A percentile compares a stretch with the other conserved stretches of the same genome.
Conservation (phyloP, 1,140 invertebrate species). For the Hirudo medicinalis region DNA sequence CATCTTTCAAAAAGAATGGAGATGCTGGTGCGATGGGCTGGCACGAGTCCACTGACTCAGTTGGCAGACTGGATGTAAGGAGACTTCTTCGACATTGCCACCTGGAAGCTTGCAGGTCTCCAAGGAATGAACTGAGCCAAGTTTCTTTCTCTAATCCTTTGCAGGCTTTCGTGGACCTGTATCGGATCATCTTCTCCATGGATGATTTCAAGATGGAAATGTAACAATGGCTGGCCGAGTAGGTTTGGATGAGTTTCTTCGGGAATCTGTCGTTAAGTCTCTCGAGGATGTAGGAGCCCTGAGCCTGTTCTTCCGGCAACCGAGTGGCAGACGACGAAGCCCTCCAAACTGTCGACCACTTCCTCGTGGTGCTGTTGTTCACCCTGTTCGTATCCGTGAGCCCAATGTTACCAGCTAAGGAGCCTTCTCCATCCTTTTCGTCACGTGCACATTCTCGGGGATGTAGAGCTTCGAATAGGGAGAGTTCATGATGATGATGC, state of each 20-base stretch:
- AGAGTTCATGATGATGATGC: constrained; percentile 88
- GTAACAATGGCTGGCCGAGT: constrained; percentile 88
- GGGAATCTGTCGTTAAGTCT: constrained; percentile 80
- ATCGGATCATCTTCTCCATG: constrained; percentile 90
- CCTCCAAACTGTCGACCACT: constrained; percentile 95
- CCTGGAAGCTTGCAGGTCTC: constrained; percentile 93
- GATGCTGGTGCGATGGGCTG: constrained; percentile 95
- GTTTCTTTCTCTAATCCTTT: constrained; percentile 85
- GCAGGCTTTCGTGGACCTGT: constrained; percentile 78
- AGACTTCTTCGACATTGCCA: constrained; percentile 81
- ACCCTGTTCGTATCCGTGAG: constrained; percentile 74
- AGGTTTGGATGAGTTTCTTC: constrained; percentile 94
- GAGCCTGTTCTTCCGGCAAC: constrained; percentile 97
- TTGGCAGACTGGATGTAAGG: constrained; percentile 87
- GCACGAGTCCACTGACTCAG: constrained; percentile 85
- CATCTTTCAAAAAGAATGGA: constrained; percentile 73
- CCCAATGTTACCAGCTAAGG: constrained; percentile 98
- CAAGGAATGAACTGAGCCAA: constrained; percentile 90
- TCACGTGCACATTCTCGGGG: constrained; percentile 92
- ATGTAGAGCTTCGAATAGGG: constrained; percentile 92
- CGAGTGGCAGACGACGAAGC: constrained; percentile 94
- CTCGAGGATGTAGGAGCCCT: constrained; percentile 84
- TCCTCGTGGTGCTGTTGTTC: constrained; percentile 88
- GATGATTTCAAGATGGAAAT: constrained; percentile 97
- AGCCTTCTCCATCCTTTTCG: constrained; percentile 95